Evolutionary conservation across 2,113 vertebrate species (phyloP), one percentile per base, ranked within the genome.

Genomic region (Myotis brandtii): DNA sequence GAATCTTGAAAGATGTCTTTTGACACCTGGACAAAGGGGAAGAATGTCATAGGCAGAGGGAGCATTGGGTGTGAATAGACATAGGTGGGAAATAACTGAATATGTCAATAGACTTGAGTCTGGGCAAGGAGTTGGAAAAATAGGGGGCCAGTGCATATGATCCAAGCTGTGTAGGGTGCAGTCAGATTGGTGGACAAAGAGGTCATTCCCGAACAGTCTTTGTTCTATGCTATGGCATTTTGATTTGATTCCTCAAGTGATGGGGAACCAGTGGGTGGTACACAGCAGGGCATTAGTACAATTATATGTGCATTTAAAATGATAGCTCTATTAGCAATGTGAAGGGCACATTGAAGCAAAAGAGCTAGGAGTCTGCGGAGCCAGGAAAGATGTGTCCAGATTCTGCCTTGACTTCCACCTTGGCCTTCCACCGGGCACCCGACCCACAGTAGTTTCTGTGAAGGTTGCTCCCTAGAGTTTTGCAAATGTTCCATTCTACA

Each of bases 1-100:
- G 5, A 50, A 80, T 85, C 77, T 85, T 43, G 21, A 69, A 62
- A n/a, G 20, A 21, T 46, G 64, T 59, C 52, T n/a, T 67, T 75
- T 89, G 67, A 48, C 18, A 34, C 2, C 27, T 82, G 59, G 50
- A 46, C 23, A 11, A 18, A 79, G 11, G 6, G 43, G 6, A 50
- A 43, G 54, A 34, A 7, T 37, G 1, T 20, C 9, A 9, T 0
- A 66, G 62, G 16, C 70, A 69, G 66, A 76, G 69, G 67, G 40
- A 32, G 3, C 37, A 62, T 13, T n/a, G 0, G 2, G 8, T 76
- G 8, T 40, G 14, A 70, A 2, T 50, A 43, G 6, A 30, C 0
- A 0, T 7, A 69, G 32, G 27, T 27, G 9, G 21, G 64, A 64
- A 64, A 34, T 7, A n/a, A 56, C 37, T 6, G 11, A 18, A 64